These are phyloP conservation scores for Carcina quercana DNA, from an alignment of 2,888 invertebrate genomes.

Conservation along the genomic window DNA sequence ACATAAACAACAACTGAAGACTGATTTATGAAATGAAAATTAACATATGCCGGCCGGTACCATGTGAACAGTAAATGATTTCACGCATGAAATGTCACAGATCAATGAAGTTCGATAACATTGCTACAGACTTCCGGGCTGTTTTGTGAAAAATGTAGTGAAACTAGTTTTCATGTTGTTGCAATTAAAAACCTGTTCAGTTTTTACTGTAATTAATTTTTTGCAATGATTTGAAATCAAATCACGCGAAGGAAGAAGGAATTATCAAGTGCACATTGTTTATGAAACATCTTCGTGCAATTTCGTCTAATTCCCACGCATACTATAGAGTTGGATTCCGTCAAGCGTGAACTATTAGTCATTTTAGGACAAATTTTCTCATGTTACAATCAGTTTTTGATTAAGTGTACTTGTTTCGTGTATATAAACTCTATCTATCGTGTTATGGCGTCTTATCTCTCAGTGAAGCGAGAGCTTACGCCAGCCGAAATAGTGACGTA, in stretches of 20 bases:
- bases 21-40: too few species aligned
- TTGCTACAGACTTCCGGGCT: slow-evolving; percentile 4
- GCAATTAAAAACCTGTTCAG: slow-evolving; percentile 1
- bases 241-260: slow-evolving; percentile 1
- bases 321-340: not conserved
- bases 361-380: slow-evolving; percentile 9
- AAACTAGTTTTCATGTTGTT: slow-evolving; percentile 5
- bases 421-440: too few species aligned
- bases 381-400: too few species aligned
- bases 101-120: too few species aligned
- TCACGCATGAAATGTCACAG: too few species aligned
- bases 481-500: not conserved
- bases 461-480: too few species aligned
- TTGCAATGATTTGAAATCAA: slow-evolving; percentile 2
- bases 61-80: too few species aligned
- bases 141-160: slow-evolving; percentile 3
- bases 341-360: too few species aligned
- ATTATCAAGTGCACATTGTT: slow-evolving; percentile 1
- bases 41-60: too few species aligned
- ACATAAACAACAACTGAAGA: too few species aligned
- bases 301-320: slow-evolving; percentile 7
- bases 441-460: too few species aligned
- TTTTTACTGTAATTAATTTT: slow-evolving; percentile 2
- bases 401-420: too few species aligned
- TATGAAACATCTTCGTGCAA: slow-evolving; percentile 1